Conservation (phyloP, 37 sponge, comb jelly and placozoan genomes). For the Crambe crambe region DNA sequence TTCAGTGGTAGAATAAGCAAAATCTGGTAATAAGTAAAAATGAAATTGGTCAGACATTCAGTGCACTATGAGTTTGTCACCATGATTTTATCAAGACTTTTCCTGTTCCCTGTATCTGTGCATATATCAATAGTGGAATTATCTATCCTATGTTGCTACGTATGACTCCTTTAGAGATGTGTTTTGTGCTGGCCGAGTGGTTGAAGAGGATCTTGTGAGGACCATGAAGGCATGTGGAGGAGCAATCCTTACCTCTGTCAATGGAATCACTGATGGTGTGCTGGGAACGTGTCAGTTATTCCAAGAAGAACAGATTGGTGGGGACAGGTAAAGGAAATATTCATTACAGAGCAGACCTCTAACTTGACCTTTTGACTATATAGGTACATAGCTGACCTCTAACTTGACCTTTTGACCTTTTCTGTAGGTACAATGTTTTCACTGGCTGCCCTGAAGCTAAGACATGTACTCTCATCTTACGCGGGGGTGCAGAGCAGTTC, state of each 20-base stretch:
- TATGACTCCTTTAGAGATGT: conserved; percentile 91
- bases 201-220: conserved; percentile 91
- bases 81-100: no score
- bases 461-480: conserved; percentile 96
- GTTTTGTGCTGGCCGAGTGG: conserved; percentile 99
- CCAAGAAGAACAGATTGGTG: conserved; percentile 98
- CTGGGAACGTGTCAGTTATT: conserved; percentile 93
- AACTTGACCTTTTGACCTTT: no score
- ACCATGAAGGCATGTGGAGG: conserved; percentile 99
- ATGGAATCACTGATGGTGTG: conserved; percentile 63
- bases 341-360: not conserved
- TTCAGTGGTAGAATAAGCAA: no score
- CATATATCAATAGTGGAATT: no score
- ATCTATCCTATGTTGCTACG: no score
- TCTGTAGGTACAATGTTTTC: conserved; percentile 91
- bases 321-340: conserved; percentile 79
- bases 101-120: no score
- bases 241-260: conserved; percentile 93
- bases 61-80: no score
- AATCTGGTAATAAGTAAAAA: no score
- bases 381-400: no score
- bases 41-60: no score
- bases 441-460: conserved; percentile 94
- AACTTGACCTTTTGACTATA: no score
- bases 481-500: conserved; percentile 99